These are phyloP conservation scores for Ophonus ardosiacus DNA, from an alignment of 2,888 invertebrate species.

Conservation along the genomic window DNA sequence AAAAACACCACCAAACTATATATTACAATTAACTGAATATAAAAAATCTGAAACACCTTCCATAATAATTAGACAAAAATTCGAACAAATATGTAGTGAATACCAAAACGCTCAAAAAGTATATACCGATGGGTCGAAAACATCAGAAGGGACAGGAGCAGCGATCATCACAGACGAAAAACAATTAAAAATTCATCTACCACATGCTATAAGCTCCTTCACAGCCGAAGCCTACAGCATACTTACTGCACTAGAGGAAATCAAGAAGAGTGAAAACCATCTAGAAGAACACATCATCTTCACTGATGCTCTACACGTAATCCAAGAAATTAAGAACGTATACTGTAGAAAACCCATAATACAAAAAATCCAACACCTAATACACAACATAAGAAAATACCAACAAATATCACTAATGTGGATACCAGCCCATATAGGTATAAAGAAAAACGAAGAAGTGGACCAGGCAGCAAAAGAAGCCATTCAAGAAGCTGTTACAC, in stretches of 20 bases:
- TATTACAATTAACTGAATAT: not conserved
- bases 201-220: not conserved
- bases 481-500: not conserved
- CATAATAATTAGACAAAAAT: constrained; percentile 20
- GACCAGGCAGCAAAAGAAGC: constrained; percentile 30
- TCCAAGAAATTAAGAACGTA: not conserved
- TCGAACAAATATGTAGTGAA: not conserved
- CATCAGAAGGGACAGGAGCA: not conserved
- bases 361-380: not conserved
- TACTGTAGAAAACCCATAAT: not conserved
- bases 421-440: constrained; percentile 6
- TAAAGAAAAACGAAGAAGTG: not conserved
- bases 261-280: not conserved
- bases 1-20: not conserved
- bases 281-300: not conserved
- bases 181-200: not conserved
- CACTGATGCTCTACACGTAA: not conserved
- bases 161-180: not conserved
- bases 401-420: constrained; percentile 1
- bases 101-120: not conserved
- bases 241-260: not conserved
- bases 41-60: constrained; percentile 15
- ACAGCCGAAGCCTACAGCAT: constrained; percentile 7
- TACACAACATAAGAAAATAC: not conserved
- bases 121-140: not conserved